Evolutionary conservation across 2,888 invertebrate species (phyloP).

Genomic region (Sesamia inferens): DNA sequence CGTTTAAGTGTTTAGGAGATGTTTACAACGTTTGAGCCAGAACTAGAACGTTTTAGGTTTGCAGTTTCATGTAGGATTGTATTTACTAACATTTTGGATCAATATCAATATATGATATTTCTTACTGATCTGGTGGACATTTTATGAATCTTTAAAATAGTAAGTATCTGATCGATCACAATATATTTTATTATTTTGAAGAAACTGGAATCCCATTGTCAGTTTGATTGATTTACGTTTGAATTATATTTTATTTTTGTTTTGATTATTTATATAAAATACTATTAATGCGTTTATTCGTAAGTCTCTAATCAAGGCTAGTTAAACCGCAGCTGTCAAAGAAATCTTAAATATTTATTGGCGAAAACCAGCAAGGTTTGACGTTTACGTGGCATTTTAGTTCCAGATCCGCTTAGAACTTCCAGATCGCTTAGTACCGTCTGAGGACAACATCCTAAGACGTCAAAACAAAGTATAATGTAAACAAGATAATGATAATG

Average conservation of each 20-base stretch:
- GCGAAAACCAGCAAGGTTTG: neutral
- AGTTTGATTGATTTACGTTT: neutral
- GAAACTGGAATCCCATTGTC: too few species aligned
- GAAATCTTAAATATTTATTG: neutral
- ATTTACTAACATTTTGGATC: too few species aligned
- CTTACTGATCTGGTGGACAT: neutral
- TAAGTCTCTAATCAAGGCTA: neutral
- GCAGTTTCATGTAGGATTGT: neutral
- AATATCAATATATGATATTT: too few species aligned
- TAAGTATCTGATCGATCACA: neutral
- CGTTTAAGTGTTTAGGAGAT: conserved; percentile 2
- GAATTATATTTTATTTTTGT: neutral
- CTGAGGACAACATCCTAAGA: too few species aligned
- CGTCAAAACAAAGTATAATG: too few species aligned
- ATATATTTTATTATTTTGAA: too few species aligned
- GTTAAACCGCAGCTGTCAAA: neutral
- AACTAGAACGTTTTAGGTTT: neutral
- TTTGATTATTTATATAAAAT: neutral
- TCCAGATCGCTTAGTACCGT: too few species aligned
- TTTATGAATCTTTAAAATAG: neutral
- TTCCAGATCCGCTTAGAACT: too few species aligned
- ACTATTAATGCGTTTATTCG: too few species aligned
- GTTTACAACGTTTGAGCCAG: neutral
- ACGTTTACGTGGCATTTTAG: too few species aligned
- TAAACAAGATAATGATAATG: too few species aligned